Percentiles rank a stretch among this genome's conserved stretches.
phyloP scores from a whole-genome alignment of 37 sponge, comb jelly and placozoan species.

The Eunapius fragilis region DNA sequence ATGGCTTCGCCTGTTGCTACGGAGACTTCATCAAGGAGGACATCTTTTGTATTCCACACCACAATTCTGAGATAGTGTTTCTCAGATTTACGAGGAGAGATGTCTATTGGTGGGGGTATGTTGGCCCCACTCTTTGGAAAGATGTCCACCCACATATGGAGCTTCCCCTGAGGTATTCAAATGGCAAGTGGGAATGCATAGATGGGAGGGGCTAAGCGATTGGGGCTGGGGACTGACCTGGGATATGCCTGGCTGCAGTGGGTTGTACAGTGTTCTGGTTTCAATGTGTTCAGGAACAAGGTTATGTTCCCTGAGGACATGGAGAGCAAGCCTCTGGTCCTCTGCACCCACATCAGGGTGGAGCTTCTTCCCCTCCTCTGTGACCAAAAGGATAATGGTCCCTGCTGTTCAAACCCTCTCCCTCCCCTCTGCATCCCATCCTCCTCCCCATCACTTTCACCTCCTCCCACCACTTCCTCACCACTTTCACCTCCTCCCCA shows the following conservation, averaged over 20 bases:
- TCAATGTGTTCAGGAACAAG: slow-evolving; percentile 97
- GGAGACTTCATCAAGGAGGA: slow-evolving; percentile 85
- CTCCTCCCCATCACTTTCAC: not conserved
- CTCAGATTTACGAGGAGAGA: slow-evolving; percentile 84
- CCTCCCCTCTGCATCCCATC: not conserved
- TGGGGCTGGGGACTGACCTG: slow-evolving; percentile 41
- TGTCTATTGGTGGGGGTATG: slow-evolving; percentile 87
- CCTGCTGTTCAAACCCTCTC: too few relatives aligned
- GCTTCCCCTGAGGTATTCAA: slow-evolving; percentile 81
- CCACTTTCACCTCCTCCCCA: not conserved
- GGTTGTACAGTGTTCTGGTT: slow-evolving; percentile 89
- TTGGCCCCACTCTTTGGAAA: slow-evolving; percentile 75
- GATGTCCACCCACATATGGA: slow-evolving; percentile 99
- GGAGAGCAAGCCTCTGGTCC: slow-evolving; percentile 92
- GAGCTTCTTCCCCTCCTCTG: slow-evolving; percentile 18
- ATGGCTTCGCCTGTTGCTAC: slow-evolving; percentile 91
- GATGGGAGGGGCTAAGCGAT: not conserved
- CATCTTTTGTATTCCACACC: slow-evolving; percentile 92
- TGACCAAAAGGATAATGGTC: too few relatives aligned
- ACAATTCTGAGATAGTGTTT: slow-evolving; percentile 86
- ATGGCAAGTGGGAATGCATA: not conserved
- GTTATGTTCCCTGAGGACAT: slow-evolving; percentile 71
- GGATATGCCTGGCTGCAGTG: slow-evolving; percentile 77
- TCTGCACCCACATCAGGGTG: slow-evolving; percentile 32
- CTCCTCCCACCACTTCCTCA: not conserved